A percentile compares a stretch with the other conserved stretches of the same genome.
These are phyloP conservation scores for Coptodon rendalli DNA, from an alignment of 2,113 vertebrate genomes.

Conservation along the genomic window DNA sequence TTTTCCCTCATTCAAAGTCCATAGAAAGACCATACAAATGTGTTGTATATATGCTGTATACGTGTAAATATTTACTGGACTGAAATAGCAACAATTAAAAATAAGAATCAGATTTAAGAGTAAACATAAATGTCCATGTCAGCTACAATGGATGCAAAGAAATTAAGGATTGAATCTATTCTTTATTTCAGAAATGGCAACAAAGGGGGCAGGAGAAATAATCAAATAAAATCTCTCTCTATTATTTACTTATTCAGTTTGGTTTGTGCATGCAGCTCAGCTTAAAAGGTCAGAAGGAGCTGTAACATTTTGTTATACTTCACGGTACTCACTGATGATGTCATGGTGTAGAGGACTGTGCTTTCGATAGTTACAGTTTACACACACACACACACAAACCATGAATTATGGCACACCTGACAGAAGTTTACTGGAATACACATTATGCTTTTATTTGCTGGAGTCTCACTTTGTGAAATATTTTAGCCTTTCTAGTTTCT, in stretches of 20 bases:
- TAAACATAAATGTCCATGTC: not conserved
- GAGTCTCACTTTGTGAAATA: not conserved
- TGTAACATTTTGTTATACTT: not conserved
- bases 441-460: not conserved
- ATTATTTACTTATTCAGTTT: conserved; percentile 52
- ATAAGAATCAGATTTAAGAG: not conserved
- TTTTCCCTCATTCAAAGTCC: not conserved
- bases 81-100: not conserved
- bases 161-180: not conserved
- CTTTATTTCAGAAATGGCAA: not conserved
- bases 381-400: not conserved
- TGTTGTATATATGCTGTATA: not conserved
- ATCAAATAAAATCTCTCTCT: conserved; percentile 44
- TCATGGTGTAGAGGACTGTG: not conserved
- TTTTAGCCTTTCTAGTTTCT: not conserved
- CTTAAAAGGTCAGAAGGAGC: conserved; percentile 48
- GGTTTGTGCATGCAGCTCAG: conserved; percentile 29
- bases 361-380: not conserved
- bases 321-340: not conserved
- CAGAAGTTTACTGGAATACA: not conserved
- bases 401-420: not conserved
- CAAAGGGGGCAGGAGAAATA: conserved; percentile 25
- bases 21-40: not conserved
- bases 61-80: not conserved
- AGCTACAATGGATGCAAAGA: not conserved